Conservation (phyloP, 2,113 vertebrate genomes). For the Bufo gargarizans region DNA sequence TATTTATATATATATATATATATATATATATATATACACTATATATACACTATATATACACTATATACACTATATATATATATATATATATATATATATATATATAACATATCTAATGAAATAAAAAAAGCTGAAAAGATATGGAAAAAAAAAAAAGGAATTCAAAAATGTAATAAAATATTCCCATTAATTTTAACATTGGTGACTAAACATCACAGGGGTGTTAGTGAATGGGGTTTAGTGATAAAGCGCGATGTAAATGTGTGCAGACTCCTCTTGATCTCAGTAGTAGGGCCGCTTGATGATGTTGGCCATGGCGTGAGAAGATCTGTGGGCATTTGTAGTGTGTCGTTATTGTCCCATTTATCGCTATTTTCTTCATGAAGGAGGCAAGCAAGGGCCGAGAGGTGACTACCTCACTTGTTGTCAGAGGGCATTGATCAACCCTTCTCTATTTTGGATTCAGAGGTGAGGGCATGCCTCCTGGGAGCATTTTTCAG, state of each 20-base stretch:
- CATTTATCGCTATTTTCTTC: slow-evolving; percentile 68
- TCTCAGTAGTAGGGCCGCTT: neutral
- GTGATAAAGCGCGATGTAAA: neutral
- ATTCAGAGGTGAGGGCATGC: slow-evolving; percentile 71
- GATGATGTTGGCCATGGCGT: slow-evolving; percentile 38
- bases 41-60: too few species aligned
- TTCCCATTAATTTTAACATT: neutral
- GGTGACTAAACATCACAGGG: neutral
- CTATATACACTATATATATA: neutral
- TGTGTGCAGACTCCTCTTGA: neutral
- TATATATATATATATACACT: neutral
- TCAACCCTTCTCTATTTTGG: slow-evolving; percentile 69
- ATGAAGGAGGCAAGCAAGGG: slow-evolving; percentile 59
- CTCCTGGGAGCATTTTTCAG: slow-evolving; percentile 72
- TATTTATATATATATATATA: too few species aligned
- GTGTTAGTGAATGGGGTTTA: neutral
- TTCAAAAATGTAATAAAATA: neutral
- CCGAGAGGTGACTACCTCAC: slow-evolving; percentile 65
- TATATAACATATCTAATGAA: neutral
- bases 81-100: neutral
- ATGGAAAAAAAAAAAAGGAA: neutral
- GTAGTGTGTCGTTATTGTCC: slow-evolving; percentile 40
- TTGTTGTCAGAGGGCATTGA: slow-evolving; percentile 75
- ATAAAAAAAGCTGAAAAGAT: neutral
- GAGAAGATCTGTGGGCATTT: slow-evolving; percentile 29